Evolutionary conservation across 2,797 vertebrate genomes (phyloP).

Genomic region (Pipistrellus nathusii): DNA sequence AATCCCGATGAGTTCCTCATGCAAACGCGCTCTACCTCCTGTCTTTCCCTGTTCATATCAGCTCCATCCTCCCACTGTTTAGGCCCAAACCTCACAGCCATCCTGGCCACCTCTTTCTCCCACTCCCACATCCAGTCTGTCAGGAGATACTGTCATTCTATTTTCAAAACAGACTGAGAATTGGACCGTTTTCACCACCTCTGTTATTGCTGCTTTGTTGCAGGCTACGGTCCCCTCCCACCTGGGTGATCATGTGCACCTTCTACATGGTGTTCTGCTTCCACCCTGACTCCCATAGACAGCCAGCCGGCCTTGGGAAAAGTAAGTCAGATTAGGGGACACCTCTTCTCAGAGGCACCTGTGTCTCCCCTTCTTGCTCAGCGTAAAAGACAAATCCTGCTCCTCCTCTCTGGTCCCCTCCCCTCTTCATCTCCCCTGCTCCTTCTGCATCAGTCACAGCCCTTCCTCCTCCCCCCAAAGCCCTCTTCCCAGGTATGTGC

Average conservation of each 20-base stretch:
- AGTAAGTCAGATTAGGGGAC: too few species aligned
- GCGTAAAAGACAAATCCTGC: not conserved
- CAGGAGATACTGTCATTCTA: not conserved
- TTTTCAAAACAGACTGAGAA: not conserved
- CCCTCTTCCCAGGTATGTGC: not conserved
- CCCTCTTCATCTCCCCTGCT: rapidly evolving
- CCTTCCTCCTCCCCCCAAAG: not conserved
- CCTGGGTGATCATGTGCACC: rapidly evolving
- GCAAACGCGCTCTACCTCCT: rapidly evolving
- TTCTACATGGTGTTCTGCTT: not conserved
- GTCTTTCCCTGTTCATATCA: rapidly evolving
- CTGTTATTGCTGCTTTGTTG: not conserved
- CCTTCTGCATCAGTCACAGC: not conserved
- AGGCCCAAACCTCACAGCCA: not conserved
- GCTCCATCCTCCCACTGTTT: not conserved
- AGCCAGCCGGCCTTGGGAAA: not conserved
- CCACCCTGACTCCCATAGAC: not conserved
- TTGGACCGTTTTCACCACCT: not conserved
- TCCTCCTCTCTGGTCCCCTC: too few species aligned
- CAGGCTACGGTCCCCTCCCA: not conserved
- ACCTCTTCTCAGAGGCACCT: not conserved
- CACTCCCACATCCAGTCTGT: not conserved
- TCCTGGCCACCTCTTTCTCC: not conserved
- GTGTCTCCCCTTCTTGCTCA: not conserved
- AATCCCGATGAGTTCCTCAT: rapidly evolving